Conservation (phyloP, 2,113 vertebrate species). For the Cyprinodon brontotheroides region DNA sequence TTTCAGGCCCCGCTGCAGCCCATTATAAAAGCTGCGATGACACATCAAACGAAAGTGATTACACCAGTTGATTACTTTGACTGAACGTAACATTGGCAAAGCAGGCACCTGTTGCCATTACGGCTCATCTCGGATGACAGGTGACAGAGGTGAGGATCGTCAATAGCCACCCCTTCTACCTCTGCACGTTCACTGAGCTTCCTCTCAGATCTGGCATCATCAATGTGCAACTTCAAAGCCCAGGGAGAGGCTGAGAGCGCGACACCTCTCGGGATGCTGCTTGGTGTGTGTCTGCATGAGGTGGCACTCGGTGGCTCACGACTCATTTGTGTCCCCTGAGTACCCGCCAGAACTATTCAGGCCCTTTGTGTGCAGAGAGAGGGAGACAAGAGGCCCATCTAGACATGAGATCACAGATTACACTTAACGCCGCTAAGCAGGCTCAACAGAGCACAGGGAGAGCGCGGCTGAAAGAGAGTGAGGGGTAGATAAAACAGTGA, state of each 20-base stretch:
- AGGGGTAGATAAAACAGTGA: slow-evolving; percentile 28
- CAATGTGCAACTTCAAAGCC: slow-evolving; percentile 75
- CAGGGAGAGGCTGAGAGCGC: slow-evolving; percentile 56
- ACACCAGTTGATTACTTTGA: slow-evolving; percentile 48
- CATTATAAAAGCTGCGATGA: slow-evolving; percentile 41
- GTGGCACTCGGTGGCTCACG: slow-evolving; percentile 59
- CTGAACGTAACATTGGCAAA: slow-evolving; percentile 54
- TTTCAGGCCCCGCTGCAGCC: slow-evolving; percentile 18
- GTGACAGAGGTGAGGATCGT: slow-evolving; percentile 55
- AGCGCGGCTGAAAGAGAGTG: slow-evolving; percentile 45
- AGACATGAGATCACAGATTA: slow-evolving; percentile 81
- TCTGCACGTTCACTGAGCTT: slow-evolving; percentile 55
- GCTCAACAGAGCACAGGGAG: slow-evolving; percentile 59
- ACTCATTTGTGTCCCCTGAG: slow-evolving; percentile 71
- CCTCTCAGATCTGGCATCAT: slow-evolving; percentile 60
- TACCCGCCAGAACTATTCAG: slow-evolving; percentile 76
- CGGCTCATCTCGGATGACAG: slow-evolving; percentile 53
- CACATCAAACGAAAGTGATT: slow-evolving; percentile 68
- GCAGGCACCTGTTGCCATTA: slow-evolving; percentile 74
- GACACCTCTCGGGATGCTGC: slow-evolving; percentile 27
- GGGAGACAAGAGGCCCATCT: slow-evolving; percentile 75
- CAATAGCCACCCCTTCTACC: slow-evolving; percentile 58
- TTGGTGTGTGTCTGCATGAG: slow-evolving; percentile 15
- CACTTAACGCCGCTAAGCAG: slow-evolving; percentile 75
- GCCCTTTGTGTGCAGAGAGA: slow-evolving; percentile 71